phyloP scores from a whole-genome alignment of 2,113 vertebrate genomes.

The Maccullochella peelii region DNA sequence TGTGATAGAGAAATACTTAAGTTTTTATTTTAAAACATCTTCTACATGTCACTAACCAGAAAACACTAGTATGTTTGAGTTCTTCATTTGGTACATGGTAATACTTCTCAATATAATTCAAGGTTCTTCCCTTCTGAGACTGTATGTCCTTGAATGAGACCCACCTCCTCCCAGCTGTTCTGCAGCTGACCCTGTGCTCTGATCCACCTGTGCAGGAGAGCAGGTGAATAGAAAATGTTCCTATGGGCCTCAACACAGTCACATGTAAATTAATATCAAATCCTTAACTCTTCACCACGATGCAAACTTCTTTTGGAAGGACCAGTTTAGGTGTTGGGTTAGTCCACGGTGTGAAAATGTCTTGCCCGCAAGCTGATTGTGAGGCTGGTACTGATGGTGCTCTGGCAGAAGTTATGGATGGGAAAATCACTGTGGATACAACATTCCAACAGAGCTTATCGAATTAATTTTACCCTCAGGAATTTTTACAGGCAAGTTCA shows the following conservation, averaged over 20 bases:
- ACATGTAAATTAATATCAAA: background rate
- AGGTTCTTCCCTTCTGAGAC: background rate
- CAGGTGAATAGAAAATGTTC: background rate
- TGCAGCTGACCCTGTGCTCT: constrained; percentile 30
- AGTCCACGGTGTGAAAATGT: background rate
- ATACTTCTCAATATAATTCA: background rate
- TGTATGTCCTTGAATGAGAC: constrained; percentile 34
- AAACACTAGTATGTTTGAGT: background rate
- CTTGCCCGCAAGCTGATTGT: background rate
- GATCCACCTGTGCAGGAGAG: constrained; percentile 37
- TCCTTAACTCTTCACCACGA: background rate
- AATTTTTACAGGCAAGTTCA: constrained; percentile 46
- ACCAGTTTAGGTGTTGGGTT: background rate
- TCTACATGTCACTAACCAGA: too few relatives aligned
- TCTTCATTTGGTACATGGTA: background rate
- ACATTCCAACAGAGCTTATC: constrained; percentile 64
- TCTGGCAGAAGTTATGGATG: constrained; percentile 28
- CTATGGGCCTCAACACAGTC: background rate
- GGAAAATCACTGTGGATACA: constrained; percentile 45
- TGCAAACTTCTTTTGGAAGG: background rate
- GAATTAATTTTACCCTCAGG: constrained; percentile 54
- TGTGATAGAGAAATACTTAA: too few relatives aligned
- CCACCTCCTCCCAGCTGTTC: constrained; percentile 32
- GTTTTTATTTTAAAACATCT: too few relatives aligned
- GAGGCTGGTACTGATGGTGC: constrained; percentile 4